Evolutionary conservation across 2,113 vertebrate genomes (phyloP), one percentile per base, ranked within the genome.

Genomic region (Rutilus rutilus): DNA sequence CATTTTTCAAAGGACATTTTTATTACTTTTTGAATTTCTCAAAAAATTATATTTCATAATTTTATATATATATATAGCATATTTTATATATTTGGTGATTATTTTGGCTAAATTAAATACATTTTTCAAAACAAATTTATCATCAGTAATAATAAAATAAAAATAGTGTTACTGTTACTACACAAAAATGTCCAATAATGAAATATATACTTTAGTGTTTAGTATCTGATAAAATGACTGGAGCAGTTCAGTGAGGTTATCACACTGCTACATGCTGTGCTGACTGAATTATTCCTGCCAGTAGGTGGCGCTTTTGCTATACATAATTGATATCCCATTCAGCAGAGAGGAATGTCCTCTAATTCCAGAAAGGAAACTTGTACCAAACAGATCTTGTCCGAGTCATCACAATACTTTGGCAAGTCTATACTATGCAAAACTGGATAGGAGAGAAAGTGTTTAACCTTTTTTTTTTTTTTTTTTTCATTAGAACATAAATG

Each of bases 231-330:
- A 84, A 92, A 91, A 92, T 88, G 89, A 85, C 74, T 86, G 86
- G 83, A 30, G 85, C 86, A 91, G 84, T 83, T 78, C 81, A 33
- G 89, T 69, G 23, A 67, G 81, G 78, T 78, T 87, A 23, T 88
- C 71, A 39, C 39, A 47, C 19, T 11, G n/a, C 42, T 25, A 1
- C 8, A 33, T 33, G 67, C 33, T 30, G n/a, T 11, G 36, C 50
- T 62, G 65, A 60, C 85, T 57, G 27, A 85, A 59, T 85, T 54
- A 0, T 52, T 85, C 89, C 1, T 21, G 89, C 92, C 97, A 95
- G 96, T 94, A 96, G 97, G 97, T 95, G 98, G 96, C 96, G 96
- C 97, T 94, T 96, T 95, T 95, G 96, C 94, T 94, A 97, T 98
- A 95, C 91, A 95, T 94, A 94, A 97, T 95, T 93, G 89, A 92